Conservation (phyloP, 1,140 invertebrate genomes). For the Hylaeus anthracinus region DNA sequence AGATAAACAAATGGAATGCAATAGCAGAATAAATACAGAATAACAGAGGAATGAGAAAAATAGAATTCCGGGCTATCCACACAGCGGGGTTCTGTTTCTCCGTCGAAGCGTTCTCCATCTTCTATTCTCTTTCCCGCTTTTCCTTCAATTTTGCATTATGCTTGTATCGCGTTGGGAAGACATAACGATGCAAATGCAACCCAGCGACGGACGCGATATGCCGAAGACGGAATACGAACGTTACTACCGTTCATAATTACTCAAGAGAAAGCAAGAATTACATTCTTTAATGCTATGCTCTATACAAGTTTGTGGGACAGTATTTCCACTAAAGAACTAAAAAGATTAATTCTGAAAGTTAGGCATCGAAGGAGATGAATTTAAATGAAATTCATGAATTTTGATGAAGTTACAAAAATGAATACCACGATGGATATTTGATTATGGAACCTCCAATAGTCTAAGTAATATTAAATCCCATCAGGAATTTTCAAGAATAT, state of each 20-base stretch:
- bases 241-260: background rate
- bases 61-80: background rate
- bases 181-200: slow-evolving; percentile 2
- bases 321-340: no score
- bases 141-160: background rate
- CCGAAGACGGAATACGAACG: background rate
- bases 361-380: no score
- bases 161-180: background rate
- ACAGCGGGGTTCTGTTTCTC: background rate
- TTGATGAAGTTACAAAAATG: no score
- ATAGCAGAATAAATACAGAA: background rate
- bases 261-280: background rate
- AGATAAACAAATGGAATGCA: background rate
- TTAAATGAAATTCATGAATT: no score
- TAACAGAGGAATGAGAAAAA: background rate
- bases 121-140: slow-evolving; percentile 19
- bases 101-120: background rate
- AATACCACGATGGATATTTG: no score
- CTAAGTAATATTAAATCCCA: no score
- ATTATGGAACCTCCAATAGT: no score
- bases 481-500: no score
- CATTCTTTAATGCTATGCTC: no score
- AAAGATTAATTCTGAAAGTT: no score
- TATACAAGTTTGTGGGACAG: no score
- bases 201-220: background rate